These are phyloP conservation scores for Psittacula derbiana DNA, from an alignment of 2,797 vertebrate genomes.

Conservation along the genomic window DNA sequence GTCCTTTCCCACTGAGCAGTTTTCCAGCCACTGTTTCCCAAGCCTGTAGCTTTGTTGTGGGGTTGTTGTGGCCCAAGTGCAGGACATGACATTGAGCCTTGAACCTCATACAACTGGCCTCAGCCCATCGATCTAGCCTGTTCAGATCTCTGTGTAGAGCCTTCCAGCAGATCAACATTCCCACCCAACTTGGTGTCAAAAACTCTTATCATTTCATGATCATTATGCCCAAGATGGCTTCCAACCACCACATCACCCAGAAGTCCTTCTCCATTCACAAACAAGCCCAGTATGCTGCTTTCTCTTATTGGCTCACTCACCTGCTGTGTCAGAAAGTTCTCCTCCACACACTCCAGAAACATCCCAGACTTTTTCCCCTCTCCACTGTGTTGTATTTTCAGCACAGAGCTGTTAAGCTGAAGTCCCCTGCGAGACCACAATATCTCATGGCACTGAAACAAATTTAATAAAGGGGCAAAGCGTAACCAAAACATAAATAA, in stretches of 20 bases:
- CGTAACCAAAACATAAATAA: background rate
- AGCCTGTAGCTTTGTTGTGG: background rate
- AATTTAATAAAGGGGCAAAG: background rate
- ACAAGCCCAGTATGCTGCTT: background rate
- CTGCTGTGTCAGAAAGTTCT: background rate
- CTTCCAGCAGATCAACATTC: background rate
- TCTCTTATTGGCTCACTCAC: background rate
- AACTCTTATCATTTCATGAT: background rate
- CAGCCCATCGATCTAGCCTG: background rate
- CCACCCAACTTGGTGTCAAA: background rate
- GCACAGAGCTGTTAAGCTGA: accelerated
- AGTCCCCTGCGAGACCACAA: background rate
- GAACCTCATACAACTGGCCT: background rate
- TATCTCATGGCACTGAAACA: background rate
- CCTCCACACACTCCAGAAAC: background rate
- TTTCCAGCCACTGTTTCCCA: background rate
- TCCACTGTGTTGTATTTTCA: background rate
- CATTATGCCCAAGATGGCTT: background rate
- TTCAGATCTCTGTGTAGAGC: background rate
- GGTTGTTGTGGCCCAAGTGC: background rate
- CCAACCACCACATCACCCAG: background rate
- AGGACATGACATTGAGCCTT: background rate
- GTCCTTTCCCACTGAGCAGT: accelerated
- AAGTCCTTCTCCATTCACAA: background rate
- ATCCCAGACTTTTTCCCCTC: background rate